Conservation (phyloP, 2,888 invertebrate species). For the Meganola albula region DNA sequence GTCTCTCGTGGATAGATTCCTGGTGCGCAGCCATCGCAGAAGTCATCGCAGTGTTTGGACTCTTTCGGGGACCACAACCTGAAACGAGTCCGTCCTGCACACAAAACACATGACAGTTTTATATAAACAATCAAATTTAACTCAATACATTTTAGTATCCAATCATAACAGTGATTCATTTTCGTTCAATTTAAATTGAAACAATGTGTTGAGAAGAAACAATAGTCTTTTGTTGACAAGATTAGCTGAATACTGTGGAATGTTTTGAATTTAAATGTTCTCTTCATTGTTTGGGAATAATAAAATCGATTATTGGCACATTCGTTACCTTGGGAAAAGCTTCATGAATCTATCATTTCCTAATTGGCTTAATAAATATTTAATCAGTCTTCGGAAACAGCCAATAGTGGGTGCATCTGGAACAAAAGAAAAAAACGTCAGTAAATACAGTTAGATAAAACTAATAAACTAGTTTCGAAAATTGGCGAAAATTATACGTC, state of each 20-base stretch:
- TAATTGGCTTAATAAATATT: slow-evolving; percentile 52
- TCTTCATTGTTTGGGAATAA: slow-evolving; percentile 66
- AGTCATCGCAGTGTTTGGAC: slow-evolving; percentile 73
- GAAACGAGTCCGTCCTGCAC: slow-evolving; percentile 62
- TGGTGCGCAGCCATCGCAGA: slow-evolving; percentile 77
- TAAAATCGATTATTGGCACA: slow-evolving; percentile 35
- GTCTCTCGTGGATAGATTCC: slow-evolving; percentile 74
- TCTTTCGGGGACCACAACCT: slow-evolving; percentile 52
- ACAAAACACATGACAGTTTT: slow-evolving; percentile 31
- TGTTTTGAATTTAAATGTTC: slow-evolving; percentile 73
- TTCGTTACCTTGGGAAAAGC: slow-evolving; percentile 49
- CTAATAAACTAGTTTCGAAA: slow-evolving; percentile 36
- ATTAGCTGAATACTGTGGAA: slow-evolving; percentile 74
- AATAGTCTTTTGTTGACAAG: slow-evolving; percentile 75
- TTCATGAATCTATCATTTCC: slow-evolving; percentile 62
- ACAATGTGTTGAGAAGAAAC: slow-evolving; percentile 71
- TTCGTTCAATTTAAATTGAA: slow-evolving; percentile 61
- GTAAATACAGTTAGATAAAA: slow-evolving; percentile 24
- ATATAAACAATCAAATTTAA: slow-evolving; percentile 68
- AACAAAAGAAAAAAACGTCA: slow-evolving; percentile 48
- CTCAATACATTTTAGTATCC: slow-evolving; percentile 67
- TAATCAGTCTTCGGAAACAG: slow-evolving; percentile 69
- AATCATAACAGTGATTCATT: slow-evolving; percentile 76
- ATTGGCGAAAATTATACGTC: slow-evolving; percentile 44
- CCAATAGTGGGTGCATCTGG: slow-evolving; percentile 56